Conservation (phyloP, 53 echinoderm and acorn worm genomes). For the Patiria pectinifera region DNA sequence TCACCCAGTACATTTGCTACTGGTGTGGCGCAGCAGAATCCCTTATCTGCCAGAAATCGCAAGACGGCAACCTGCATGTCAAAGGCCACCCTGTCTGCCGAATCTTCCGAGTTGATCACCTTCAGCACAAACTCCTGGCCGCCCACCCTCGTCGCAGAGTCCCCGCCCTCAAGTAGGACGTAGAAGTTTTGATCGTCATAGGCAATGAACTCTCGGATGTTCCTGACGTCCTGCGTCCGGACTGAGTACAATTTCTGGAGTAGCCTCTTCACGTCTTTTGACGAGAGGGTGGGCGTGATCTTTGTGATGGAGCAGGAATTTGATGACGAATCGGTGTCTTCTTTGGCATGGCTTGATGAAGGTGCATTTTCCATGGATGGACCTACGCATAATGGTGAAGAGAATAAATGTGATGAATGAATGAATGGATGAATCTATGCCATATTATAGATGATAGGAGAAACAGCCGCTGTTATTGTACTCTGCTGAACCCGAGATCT, state of each 20-base stretch:
- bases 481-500: no score
- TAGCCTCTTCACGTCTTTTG: not conserved
- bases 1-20: constrained; percentile 29
- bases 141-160: not conserved
- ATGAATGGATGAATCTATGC: no score
- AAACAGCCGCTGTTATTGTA: no score
- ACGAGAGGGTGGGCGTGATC: constrained; percentile 13
- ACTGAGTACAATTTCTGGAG: constrained; percentile 23
- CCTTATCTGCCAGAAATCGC: constrained; percentile 53
- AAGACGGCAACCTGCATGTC: constrained; percentile 59
- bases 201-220: constrained; percentile 59
- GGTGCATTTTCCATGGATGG: not conserved
- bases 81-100: constrained; percentile 26
- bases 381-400: not conserved
- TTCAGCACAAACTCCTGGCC: constrained; percentile 50
- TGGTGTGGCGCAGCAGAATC: constrained; percentile 68
- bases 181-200: constrained; percentile 78
- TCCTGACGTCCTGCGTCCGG: not conserved
- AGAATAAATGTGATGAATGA: not conserved
- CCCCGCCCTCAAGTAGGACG: constrained; percentile 33
- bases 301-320: not conserved
- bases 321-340: not conserved
- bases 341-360: not conserved
- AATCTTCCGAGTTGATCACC: constrained; percentile 58
- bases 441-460: no score